Evolutionary conservation across 2,113 vertebrate species (phyloP).

Genomic region (Columbina picui): DNA sequence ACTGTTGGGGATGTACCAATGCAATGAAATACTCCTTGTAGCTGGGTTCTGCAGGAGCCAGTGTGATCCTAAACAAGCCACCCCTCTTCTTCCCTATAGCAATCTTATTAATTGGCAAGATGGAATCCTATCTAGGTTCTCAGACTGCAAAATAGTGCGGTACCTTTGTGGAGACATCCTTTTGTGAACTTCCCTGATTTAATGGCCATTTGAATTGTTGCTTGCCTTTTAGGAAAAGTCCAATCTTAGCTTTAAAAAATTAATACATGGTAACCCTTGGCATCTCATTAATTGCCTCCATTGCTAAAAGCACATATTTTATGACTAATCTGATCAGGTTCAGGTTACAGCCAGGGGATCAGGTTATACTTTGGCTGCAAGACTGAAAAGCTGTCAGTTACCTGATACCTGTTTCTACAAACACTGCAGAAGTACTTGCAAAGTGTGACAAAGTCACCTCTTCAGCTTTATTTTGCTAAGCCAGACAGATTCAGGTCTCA

Average conservation of each 20-base stretch:
- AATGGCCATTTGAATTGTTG: not conserved
- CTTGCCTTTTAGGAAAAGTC: not conserved
- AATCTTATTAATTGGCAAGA: not conserved
- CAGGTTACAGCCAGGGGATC: not conserved
- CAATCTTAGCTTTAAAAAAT: not conserved
- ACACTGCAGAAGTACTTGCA: not conserved
- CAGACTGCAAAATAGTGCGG: not conserved
- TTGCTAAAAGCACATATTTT: not conserved
- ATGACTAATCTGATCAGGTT: not conserved
- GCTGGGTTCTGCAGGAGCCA: not conserved
- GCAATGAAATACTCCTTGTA: not conserved
- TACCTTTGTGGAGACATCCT: not conserved
- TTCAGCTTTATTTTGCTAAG: not conserved
- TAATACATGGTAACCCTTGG: not conserved
- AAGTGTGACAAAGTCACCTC: constrained; percentile 7
- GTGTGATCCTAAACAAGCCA: not conserved
- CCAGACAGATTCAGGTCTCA: not conserved
- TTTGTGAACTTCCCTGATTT: not conserved
- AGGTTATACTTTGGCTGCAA: not conserved
- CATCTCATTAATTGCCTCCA: not conserved
- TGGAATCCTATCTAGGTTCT: not conserved
- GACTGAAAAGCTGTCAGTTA: not conserved
- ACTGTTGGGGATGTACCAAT: not conserved
- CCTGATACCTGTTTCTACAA: not conserved
- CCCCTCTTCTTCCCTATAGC: not conserved